Percentiles rank a stretch among this genome's conserved stretches.
phyloP scores from a whole-genome alignment of 2,888 invertebrate genomes.

The Antitype chi region DNA sequence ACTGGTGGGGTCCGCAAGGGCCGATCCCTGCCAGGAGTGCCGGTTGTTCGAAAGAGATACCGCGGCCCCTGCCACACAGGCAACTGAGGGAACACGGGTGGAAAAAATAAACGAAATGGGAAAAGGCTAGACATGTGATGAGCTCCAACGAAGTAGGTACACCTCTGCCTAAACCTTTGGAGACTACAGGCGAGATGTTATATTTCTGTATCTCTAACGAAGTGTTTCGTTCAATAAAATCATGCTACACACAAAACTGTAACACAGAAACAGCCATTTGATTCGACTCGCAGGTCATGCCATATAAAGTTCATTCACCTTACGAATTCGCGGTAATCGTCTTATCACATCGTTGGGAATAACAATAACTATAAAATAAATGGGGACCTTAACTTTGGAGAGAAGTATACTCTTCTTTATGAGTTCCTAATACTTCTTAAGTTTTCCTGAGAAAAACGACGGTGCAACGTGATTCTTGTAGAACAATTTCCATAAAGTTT shows the following conservation, averaged over 20 bases:
- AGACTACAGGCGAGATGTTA: background rate
- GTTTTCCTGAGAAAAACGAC: background rate
- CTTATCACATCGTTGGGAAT: slow-evolving; percentile 52
- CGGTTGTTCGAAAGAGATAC: no score
- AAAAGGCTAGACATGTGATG: no score
- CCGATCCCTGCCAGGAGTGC: no score
- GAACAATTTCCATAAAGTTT: no score
- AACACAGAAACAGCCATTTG: slow-evolving; percentile 26
- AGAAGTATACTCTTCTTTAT: slow-evolving; percentile 16
- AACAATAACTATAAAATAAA: slow-evolving; percentile 51
- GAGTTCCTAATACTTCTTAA: slow-evolving; percentile 25
- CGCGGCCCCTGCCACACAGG: no score
- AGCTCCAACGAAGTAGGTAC: no score
- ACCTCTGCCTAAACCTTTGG: background rate
- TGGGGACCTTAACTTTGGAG: slow-evolving; percentile 18
- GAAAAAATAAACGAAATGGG: no score
- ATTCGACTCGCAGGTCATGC: slow-evolving; percentile 42
- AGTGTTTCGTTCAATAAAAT: background rate
- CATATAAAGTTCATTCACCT: slow-evolving; percentile 46
- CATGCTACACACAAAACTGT: slow-evolving; percentile 17
- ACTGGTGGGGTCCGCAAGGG: no score
- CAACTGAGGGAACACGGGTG: no score
- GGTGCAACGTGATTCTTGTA: no score
- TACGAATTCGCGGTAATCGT: slow-evolving; percentile 48
- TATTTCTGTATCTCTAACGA: background rate